phyloP scores from a whole-genome alignment of 2,888 invertebrate genomes.

The Andricus curvator region DNA sequence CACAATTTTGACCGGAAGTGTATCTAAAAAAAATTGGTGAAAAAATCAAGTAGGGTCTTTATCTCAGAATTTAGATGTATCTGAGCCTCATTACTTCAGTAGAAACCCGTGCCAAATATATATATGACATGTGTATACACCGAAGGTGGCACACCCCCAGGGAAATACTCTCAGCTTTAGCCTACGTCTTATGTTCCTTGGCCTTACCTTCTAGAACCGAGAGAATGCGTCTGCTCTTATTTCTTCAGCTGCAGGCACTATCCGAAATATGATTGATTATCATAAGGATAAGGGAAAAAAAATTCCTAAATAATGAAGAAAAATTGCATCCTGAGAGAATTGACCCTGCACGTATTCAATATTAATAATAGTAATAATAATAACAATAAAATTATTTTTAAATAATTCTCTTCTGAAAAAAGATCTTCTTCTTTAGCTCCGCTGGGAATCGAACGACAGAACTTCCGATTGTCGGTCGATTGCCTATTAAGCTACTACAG shows the following conservation, averaged over 20 bases:
- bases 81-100: constrained; percentile 11
- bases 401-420: no score
- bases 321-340: background rate
- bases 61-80: background rate
- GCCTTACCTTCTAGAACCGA: constrained; percentile 48
- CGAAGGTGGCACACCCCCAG: constrained; percentile 45
- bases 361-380: background rate
- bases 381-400: no score
- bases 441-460: no score
- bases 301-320: background rate
- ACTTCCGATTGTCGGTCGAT: no score
- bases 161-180: constrained; percentile 53
- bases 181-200: constrained; percentile 48
- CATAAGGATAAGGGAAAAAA: background rate
- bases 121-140: constrained; percentile 18
- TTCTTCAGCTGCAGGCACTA: constrained; percentile 37
- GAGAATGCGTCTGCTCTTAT: constrained; percentile 43
- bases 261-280: constrained; percentile 51
- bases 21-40: background rate
- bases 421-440: no score
- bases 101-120: background rate
- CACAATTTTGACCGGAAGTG: no score
- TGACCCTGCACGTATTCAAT: background rate
- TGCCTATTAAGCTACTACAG: no score
- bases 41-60: constrained; percentile 1